Conservation (phyloP, 2,113 vertebrate species). For the Cyphomyrus plagiostoma region DNA sequence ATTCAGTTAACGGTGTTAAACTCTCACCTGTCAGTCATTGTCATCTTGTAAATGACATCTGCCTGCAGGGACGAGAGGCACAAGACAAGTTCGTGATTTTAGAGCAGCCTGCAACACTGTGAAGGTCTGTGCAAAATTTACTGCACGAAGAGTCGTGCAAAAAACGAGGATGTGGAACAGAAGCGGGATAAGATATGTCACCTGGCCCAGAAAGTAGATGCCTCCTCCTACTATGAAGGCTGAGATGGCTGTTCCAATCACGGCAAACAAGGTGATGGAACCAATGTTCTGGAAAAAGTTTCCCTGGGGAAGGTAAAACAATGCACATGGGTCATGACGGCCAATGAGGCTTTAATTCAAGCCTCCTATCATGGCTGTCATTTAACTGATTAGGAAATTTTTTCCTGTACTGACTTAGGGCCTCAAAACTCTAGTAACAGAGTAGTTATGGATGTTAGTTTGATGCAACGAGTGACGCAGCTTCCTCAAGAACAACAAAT, state of each 20-base stretch:
- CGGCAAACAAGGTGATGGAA: slow-evolving; percentile 93
- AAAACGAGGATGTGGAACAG: neutral
- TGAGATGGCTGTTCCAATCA: slow-evolving; percentile 92
- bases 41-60: slow-evolving; percentile 97
- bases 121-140: neutral
- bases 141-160: neutral
- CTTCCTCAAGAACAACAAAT: neutral
- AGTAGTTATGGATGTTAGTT: neutral
- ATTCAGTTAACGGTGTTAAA: neutral
- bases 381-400: neutral
- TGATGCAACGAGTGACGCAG: neutral
- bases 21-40: slow-evolving; percentile 95
- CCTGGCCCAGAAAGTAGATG: slow-evolving; percentile 96
- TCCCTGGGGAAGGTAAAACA: slow-evolving; percentile 60
- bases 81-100: neutral
- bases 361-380: neutral
- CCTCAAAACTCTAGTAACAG: neutral
- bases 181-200: slow-evolving; percentile 47
- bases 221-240: slow-evolving; percentile 97
- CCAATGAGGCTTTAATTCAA: neutral
- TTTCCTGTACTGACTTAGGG: neutral
- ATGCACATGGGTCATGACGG: neutral
- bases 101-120: neutral
- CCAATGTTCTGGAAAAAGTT: slow-evolving; percentile 99
- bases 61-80: slow-evolving; percentile 65